Conservation (phyloP, 2,113 vertebrate species). For the Misgurnus mizolepis region DNA sequence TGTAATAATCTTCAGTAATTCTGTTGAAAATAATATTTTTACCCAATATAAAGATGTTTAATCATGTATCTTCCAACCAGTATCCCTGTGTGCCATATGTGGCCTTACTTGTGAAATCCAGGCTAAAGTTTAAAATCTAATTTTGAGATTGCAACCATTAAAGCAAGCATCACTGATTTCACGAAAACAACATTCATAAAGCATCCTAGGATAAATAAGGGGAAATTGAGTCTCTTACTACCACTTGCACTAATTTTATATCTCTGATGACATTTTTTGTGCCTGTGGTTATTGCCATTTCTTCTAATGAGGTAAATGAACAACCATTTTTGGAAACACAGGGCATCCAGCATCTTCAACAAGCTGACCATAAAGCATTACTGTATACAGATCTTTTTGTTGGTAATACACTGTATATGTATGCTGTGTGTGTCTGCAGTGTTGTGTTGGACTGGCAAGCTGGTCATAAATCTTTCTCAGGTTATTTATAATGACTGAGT, state of each 20-base stretch:
- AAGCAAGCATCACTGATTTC: no score
- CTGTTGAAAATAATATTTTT: no score
- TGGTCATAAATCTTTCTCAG: conserved; percentile 40
- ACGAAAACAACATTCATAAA: not conserved
- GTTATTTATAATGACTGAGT: conserved; percentile 51
- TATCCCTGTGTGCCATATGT: not conserved
- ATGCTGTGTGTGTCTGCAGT: conserved; percentile 16
- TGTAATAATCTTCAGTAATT: not conserved
- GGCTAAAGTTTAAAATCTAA: no score
- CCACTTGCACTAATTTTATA: conserved; percentile 10
- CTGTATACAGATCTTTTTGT: not conserved
- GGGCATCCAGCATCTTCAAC: not conserved
- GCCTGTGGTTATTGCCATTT: conserved; percentile 7
- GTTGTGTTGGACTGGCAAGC: conserved; percentile 44
- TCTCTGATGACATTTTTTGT: conserved; percentile 11
- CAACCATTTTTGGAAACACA: not conserved
- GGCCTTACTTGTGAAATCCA: no score
- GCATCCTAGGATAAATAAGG: not conserved
- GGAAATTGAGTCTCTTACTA: not conserved
- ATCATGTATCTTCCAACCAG: no score
- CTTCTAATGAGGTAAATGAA: not conserved
- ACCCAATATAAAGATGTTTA: no score
- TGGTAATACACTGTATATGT: not conserved
- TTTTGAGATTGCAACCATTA: no score
- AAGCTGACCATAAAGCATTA: not conserved